Conservation (phyloP, 1,140 invertebrate species). For the Limonius californicus region DNA sequence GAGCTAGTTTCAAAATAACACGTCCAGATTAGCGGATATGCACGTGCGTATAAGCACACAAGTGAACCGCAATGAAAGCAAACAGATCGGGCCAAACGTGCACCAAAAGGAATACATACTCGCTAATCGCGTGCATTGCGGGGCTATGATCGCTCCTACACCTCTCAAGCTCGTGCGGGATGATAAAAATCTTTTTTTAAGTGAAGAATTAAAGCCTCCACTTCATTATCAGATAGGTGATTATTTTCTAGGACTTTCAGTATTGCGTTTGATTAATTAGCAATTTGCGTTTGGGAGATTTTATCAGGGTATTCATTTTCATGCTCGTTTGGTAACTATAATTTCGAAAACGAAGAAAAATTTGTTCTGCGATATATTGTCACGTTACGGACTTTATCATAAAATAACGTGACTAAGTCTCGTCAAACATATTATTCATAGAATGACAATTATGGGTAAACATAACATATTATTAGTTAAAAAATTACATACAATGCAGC, state of each 20-base stretch:
- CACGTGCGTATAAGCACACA: neutral
- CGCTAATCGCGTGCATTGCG: neutral
- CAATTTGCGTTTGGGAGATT: neutral
- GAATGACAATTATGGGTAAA: too few relatives aligned
- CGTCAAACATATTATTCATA: too few relatives aligned
- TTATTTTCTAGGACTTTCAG: neutral
- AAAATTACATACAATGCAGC: too few relatives aligned
- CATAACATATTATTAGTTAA: too few relatives aligned
- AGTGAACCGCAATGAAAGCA: neutral
- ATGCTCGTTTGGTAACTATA: too few relatives aligned
- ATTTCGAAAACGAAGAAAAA: too few relatives aligned
- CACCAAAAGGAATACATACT: neutral
- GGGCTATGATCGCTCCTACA: neutral
- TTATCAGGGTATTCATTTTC: too few relatives aligned
- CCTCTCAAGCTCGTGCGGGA: neutral
- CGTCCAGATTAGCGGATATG: slow-evolving; percentile 28
- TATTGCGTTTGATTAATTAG: neutral
- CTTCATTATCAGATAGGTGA: neutral
- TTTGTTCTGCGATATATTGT: too few relatives aligned
- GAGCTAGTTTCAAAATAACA: slow-evolving; percentile 32
- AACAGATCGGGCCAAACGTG: neutral
- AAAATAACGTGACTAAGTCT: too few relatives aligned
- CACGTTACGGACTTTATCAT: too few relatives aligned
- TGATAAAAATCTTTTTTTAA: neutral
- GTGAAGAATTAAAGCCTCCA: neutral